These are phyloP conservation scores for Amphibalanus amphitrite DNA, from an alignment of 1,140 invertebrate species.

Conservation along the genomic window DNA sequence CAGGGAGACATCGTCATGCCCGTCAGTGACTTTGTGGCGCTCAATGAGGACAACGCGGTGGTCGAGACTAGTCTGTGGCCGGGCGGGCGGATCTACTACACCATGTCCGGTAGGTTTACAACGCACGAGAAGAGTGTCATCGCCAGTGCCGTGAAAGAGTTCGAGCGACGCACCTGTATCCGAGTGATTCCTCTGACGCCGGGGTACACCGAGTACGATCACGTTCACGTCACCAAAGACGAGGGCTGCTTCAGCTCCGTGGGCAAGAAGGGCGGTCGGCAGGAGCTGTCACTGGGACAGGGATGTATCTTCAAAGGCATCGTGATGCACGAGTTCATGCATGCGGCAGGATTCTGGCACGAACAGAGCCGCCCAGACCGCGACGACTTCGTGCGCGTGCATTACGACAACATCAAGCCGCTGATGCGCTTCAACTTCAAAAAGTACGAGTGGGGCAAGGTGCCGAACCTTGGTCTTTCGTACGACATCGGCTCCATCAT, in stretches of 20 bases:
- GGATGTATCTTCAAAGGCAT: slow-evolving; percentile 45
- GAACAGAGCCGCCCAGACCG: slow-evolving; percentile 22
- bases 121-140: slow-evolving; percentile 8
- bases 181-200: slow-evolving; percentile 16
- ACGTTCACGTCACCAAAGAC: slow-evolving; percentile 18
- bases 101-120: no score
- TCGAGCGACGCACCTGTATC: slow-evolving; percentile 21
- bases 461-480: slow-evolving; percentile 26
- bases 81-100: no score
- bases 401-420: slow-evolving; percentile 44
- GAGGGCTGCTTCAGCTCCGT: slow-evolving; percentile 35
- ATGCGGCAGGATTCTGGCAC: slow-evolving; percentile 26
- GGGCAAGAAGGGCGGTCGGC: slow-evolving; percentile 30
- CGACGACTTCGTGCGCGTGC: slow-evolving; percentile 29
- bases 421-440: slow-evolving; percentile 32
- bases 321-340: slow-evolving; percentile 28
- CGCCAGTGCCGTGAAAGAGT: slow-evolving; percentile 19
- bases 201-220: slow-evolving; percentile 15
- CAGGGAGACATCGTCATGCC: no score
- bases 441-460: slow-evolving; percentile 18
- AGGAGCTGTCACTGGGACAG: slow-evolving; percentile 34
- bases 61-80: no score
- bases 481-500: slow-evolving; percentile 30
- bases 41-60: no score
- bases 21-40: no score